Evolutionary conservation across 30 jellyfish, hydroid and myxozoan genomes (phyloP), one percentile per base, ranked within the genome.

Genomic region (Hydractinia echinata): DNA sequence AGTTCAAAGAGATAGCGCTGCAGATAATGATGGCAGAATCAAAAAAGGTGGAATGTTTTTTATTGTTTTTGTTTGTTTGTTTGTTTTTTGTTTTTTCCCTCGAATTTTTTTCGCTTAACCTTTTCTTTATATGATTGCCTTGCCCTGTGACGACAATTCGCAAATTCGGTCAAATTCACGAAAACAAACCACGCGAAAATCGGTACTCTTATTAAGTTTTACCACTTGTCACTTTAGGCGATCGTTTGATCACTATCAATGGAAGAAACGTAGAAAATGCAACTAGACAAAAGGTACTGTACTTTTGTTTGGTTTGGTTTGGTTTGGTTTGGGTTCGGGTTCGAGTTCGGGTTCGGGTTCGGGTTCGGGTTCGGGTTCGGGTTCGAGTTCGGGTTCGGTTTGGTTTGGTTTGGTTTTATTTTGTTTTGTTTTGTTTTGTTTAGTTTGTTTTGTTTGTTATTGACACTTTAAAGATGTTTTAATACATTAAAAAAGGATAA

Each of bases 1-100:
- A 53, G 67, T 92, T 73, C 98, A 92, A 51, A 67, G 86, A 5
- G 98, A 95, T 4, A 95, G 98, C 15, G 90, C 98, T 49, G 98
- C 98, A 7, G 84, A 89, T 21, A 91, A 86, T 4, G 96, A 92
- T 83, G 96, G 93, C 5, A 69, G 98, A 50, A 87, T 92, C 30
- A 83, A 81, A 79, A 82, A 83, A 92, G 98, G 98, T 87, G 8
- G 18, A 67, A 67, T 11, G 4, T 20, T 50, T 71, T 30, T 71
- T 20, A 7, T 73, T 73, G 82, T 16, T 21, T 51, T 58, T 58
- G 44, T 30, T 30, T 30, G 44, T 30, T 30, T 30, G 44, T 30
- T 30, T 30, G 1, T 2, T 30, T 30, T 11, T 11, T 1, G 1
- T 58, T 58, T 58, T 13, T 11, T 58, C 15, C 1, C 16, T 18